Percentiles rank a stretch among this genome's conserved stretches.
These are phyloP conservation scores for Mactra quadrangularis DNA, from an alignment of 1,140 invertebrate species.

Conservation along the genomic window DNA sequence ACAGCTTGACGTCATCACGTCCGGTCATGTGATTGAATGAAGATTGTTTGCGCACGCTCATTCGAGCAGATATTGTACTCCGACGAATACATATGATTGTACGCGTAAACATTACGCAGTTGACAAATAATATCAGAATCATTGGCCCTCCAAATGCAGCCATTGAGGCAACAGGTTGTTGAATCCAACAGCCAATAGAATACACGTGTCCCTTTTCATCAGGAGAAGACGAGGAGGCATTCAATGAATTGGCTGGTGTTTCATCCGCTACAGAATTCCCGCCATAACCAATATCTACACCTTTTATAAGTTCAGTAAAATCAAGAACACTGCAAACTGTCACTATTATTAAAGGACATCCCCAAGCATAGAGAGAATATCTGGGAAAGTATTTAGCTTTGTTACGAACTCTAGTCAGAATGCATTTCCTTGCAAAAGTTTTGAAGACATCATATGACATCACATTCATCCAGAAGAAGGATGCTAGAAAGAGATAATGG, in stretches of 20 bases:
- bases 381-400: conserved; percentile 82
- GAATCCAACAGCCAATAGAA: conserved; percentile 84
- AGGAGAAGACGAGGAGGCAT: not conserved
- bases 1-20: conserved; percentile 85
- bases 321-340: conserved; percentile 84
- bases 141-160: conserved; percentile 82
- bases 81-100: conserved; percentile 85
- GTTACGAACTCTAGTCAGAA: conserved; percentile 66
- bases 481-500: conserved; percentile 85
- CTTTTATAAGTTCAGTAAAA: conserved; percentile 75
- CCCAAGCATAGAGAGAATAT: conserved; percentile 86
- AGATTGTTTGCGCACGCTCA: conserved; percentile 66
- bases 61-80: conserved; percentile 74
- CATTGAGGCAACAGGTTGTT: conserved; percentile 78
- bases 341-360: conserved; percentile 84
- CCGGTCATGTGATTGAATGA: conserved; percentile 67
- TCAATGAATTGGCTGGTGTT: not conserved
- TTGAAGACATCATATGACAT: conserved; percentile 87
- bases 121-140: conserved; percentile 79
- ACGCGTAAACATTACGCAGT: conserved; percentile 80
- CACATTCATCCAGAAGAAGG: conserved; percentile 87
- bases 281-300: conserved; percentile 74
- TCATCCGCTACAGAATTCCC: not conserved
- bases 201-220: conserved; percentile 1
- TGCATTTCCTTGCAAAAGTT: conserved; percentile 86